Evolutionary conservation across 23 tunicate genomes (phyloP).

Genomic region (Styela clava): DNA sequence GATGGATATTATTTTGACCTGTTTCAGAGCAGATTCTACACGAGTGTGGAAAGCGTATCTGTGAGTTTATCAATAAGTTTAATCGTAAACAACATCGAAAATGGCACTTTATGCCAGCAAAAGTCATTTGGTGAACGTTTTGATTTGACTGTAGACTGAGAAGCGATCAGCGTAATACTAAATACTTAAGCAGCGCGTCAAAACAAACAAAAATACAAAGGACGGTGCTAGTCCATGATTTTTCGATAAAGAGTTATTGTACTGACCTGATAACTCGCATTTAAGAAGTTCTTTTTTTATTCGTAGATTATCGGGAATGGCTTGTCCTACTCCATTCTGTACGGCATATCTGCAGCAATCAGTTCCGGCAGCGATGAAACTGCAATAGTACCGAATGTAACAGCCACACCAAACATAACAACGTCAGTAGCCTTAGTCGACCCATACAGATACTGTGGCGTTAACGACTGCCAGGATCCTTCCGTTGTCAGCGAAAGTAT

Average conservation of each 20-base stretch:
- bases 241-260: no score
- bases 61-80: not conserved
- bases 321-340: slow-evolving; percentile 1
- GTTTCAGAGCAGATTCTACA: slow-evolving; percentile 13
- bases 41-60: slow-evolving; percentile 15
- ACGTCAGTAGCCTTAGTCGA: not conserved
- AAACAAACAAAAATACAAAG: no score
- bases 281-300: not conserved
- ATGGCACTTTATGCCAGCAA: no score
- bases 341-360: not conserved
- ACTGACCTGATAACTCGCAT: no score
- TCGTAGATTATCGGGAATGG: slow-evolving; percentile 13
- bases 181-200: no score
- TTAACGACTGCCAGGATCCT: slow-evolving; percentile 51
- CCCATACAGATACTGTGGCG: slow-evolving; percentile 36
- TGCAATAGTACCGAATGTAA: not conserved
- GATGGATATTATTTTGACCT: not conserved
- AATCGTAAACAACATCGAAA: not conserved
- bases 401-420: not conserved
- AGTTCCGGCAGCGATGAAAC: not conserved
- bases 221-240: no score
- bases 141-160: no score
- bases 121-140: no score
- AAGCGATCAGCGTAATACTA: no score
- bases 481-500: slow-evolving; percentile 15